Base-by-base conservation (phyloP, 2,113 vertebrate genomes). In the Neotragus moschatus region DNA sequence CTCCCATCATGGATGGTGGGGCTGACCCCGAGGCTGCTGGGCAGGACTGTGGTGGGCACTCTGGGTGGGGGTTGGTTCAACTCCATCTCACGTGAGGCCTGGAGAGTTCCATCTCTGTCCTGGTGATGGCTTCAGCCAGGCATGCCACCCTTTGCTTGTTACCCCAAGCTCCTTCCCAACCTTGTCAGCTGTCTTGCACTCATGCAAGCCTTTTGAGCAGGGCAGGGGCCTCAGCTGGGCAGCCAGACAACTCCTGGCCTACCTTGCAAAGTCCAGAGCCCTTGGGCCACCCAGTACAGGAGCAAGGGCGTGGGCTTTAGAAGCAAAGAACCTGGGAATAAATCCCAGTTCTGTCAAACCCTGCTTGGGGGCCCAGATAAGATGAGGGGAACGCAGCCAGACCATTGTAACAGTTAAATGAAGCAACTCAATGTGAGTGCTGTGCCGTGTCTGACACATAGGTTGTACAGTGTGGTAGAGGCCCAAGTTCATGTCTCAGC, bases 261-360 rank as follows among this genome's bases (percentile, higher is more conserved):
- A 3, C 8, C 36, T 53, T 33, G 45, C 66, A 82, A 47, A 91
- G 19, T 49, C 3, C 73, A 53, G 61, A 91, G 30, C 30, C 26
- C 28, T 2, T 3, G 14, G 63, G 58, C 61, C 26, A 5, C 61
- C 77, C 28, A 0, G 60, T 1, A 0, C 3, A 23, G 11, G 2
- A n/a, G 28, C 14, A 23, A 43, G 79, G 58, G 26, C 45, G 0
- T 4, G 2, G 55, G 36, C 25, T 33, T 6, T 15, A 56, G 70
- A 77, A 14, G 23, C 45, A 21, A 14, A 19, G 39, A 39, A 23
- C 23, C 23, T 16, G 3, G 43, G 36, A 28, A 36, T 84, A 28
- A 51, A 36, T 51, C 56, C 82, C 45, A 33, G 19, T 17, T 77
- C 47, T 3, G 26, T 63, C 14, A 7, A 61, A 25, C 19, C n/a